These are phyloP conservation scores for Lasioglossum albipes DNA, from an alignment of 1,140 invertebrate genomes.

Conservation along the genomic window DNA sequence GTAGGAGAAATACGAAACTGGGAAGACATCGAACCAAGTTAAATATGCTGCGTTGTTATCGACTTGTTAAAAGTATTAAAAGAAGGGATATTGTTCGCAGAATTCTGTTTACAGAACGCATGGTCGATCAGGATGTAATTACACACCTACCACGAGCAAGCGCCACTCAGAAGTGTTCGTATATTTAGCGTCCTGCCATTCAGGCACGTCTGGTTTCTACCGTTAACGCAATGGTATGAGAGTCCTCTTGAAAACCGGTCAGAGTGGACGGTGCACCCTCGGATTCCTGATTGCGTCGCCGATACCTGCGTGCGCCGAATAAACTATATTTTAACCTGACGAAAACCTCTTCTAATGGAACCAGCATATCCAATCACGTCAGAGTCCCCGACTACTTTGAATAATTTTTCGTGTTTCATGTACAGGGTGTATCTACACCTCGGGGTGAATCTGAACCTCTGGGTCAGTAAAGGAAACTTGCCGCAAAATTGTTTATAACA, in stretches of 20 bases:
- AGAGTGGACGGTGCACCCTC: background rate
- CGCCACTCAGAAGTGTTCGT: background rate
- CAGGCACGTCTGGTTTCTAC: background rate
- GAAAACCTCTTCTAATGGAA: background rate
- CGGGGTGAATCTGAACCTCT: no score
- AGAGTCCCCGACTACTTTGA: no score
- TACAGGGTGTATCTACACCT: no score
- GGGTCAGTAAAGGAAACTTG: no score
- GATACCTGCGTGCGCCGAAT: background rate
- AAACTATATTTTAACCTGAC: background rate
- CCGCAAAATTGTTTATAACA: no score
- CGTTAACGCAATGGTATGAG: background rate
- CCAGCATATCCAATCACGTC: no score
- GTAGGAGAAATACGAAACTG: no score
- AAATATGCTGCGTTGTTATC: no score
- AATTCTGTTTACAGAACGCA: background rate
- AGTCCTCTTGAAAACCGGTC: background rate
- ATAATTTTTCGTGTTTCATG: no score
- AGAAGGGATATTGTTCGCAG: no score
- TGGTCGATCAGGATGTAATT: background rate
- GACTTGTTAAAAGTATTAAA: no score
- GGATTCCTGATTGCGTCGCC: background rate
- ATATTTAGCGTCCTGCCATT: background rate
- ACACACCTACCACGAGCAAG: background rate
- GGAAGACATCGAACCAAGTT: no score